Conservation (phyloP, 2,797 vertebrate species). For the Pantherophis vulpinus region DNA sequence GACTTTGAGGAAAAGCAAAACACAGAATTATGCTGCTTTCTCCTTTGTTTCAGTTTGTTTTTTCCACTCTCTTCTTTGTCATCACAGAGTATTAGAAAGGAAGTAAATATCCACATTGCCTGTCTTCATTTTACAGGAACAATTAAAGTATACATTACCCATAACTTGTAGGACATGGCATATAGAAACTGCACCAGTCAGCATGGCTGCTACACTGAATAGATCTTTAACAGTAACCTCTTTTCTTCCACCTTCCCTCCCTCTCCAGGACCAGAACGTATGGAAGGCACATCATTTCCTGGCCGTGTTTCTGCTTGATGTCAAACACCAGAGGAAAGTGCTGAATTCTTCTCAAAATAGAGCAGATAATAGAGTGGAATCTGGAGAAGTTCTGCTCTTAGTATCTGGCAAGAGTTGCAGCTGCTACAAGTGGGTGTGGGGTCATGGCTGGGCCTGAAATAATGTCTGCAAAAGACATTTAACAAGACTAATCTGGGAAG, state of each 20-base stretch:
- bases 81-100: not conserved
- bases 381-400: conserved; percentile 1
- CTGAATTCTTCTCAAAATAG: not conserved
- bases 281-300: not conserved
- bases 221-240: not conserved
- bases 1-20: not conserved
- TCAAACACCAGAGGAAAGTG: not conserved
- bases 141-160: not conserved
- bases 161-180: not conserved
- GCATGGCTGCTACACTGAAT: not conserved
- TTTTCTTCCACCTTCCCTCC: not conserved
- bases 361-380: not conserved
- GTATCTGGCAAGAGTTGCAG: conserved; percentile 2
- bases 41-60: not conserved
- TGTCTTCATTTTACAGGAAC: not conserved
- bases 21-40: not conserved
- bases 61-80: not conserved
- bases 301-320: not conserved
- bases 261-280: not conserved
- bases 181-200: not conserved
- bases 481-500: conserved; percentile 42
- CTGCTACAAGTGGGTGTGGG: conserved; percentile 26
- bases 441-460: conserved; percentile 24
- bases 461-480: conserved; percentile 36
- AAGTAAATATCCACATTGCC: not conserved